These are phyloP conservation scores for Limulus polyphemus DNA, from an alignment of 2,888 invertebrate genomes.

Conservation along the genomic window DNA sequence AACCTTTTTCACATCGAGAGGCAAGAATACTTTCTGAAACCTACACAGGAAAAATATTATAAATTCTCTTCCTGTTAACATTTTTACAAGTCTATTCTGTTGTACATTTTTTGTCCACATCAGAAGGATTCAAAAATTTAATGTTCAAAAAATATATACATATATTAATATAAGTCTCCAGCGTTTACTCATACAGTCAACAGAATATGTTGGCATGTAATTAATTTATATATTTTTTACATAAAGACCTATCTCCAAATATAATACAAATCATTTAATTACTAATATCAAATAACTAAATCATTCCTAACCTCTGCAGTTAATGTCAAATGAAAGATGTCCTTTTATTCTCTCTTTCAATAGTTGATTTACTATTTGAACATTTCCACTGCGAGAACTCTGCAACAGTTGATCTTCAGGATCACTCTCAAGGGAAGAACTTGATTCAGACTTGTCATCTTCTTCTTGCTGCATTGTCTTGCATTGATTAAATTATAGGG, in stretches of 20 bases:
- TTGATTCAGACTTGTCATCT: conserved; percentile 8
- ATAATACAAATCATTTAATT: not conserved
- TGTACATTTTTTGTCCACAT: no score
- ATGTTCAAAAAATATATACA: no score
- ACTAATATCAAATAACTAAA: conserved; percentile 2
- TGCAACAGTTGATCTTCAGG: conserved; percentile 47
- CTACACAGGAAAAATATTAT: no score
- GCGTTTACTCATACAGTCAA: not conserved
- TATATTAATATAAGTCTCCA: no score
- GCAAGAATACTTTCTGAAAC: no score
- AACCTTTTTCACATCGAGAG: no score
- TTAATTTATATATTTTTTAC: not conserved
- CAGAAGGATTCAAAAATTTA: no score
- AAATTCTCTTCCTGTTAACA: no score
- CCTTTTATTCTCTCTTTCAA: conserved; percentile 43
- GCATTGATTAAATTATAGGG: no score
- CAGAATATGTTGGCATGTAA: not conserved
- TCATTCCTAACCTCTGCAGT: conserved; percentile 48
- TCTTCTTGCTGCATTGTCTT: conserved; percentile 1
- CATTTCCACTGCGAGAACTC: conserved; percentile 50
- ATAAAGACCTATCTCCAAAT: not conserved
- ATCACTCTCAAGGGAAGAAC: conserved; percentile 34
- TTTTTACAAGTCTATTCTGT: no score
- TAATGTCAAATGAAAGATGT: conserved; percentile 47
- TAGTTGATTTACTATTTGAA: conserved; percentile 45